Percentiles rank a stretch among this genome's conserved stretches.
Evolutionary conservation across 2,888 invertebrate genomes (phyloP).

Genomic region (Drosophila bunnanda): DNA sequence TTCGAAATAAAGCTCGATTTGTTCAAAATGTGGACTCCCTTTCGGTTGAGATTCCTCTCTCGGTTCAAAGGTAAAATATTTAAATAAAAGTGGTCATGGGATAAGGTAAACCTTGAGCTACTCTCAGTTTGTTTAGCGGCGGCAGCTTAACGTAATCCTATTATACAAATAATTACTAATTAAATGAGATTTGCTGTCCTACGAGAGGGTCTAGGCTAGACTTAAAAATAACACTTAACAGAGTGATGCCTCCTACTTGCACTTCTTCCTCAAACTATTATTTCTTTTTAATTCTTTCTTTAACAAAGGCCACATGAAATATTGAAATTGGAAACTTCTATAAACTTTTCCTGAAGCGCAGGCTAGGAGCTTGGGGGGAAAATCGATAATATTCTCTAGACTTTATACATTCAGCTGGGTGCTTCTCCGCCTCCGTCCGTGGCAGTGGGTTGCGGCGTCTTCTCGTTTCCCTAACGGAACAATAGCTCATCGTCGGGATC

Average conservation of each 20-base stretch:
- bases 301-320: constrained; percentile 79
- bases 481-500: constrained; percentile 77
- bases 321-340: constrained; percentile 71
- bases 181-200: constrained; percentile 48
- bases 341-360: constrained; percentile 39
- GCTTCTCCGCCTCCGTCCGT: constrained; percentile 11
- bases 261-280: constrained; percentile 15
- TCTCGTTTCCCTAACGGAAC: constrained; percentile 63
- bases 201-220: constrained; percentile 53
- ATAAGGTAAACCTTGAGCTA: constrained; percentile 26
- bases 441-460: constrained; percentile 20
- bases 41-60: constrained; percentile 58
- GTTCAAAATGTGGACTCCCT: constrained; percentile 50
- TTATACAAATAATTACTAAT: constrained; percentile 68
- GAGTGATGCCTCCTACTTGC: constrained; percentile 48
- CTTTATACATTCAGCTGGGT: constrained; percentile 48
- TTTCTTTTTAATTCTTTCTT: constrained; percentile 11
- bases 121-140: constrained; percentile 48
- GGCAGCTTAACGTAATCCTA: constrained; percentile 31
- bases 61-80: constrained; percentile 38
- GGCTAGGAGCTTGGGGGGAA: constrained; percentile 1
- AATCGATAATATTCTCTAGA: constrained; percentile 45
- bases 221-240: constrained; percentile 70
- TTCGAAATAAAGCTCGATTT: constrained; percentile 71
- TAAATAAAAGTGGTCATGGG: constrained; percentile 5